Base-by-base conservation (phyloP, 2,888 invertebrate species). In the Heteromyza rotundicornis region DNA sequence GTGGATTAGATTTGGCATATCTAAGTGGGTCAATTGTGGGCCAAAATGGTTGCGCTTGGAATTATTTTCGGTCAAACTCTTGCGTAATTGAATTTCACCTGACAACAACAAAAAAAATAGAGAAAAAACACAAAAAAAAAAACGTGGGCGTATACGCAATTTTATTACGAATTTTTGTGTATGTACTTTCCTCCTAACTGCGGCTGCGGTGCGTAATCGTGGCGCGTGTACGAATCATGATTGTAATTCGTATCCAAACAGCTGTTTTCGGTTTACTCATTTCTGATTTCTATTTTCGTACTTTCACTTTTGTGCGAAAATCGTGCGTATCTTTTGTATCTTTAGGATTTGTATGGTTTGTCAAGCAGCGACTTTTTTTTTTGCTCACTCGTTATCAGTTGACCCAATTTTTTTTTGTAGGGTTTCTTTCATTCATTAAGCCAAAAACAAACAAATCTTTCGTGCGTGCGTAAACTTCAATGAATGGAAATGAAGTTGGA, bases 221-320 rank as follows among this genome's bases (percentile, higher is more conserved):
- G 27, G 5, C 7, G 27, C 27, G 10, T 40, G 8, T 32, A 32
- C 32, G 32, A 32, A 12, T 8, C 32, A 8, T 32, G 32, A 12
- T 12, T 32, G 32, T 10, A 40, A 40, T 40, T 27, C 27, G 16
- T n/a, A 40, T n/a, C 3, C 8, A 40, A 47, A 19, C 47, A 47
- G 47, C 47, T 47, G 47, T 19, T 47, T 40, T 7, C 3, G 5
- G 5, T 32, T 32, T 40, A n/a, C n/a, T 40, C 14, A 14, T 40
- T 40, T 40, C 14, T 40, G 14, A 10, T 40, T 7, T 3, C 40
- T 40, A 40, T 40, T 40, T 40, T 40, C 14, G 14, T 14, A n/a
- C 40, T 40, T 40, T 40, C 40, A 40, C 40, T 40, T 40, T 40
- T 40, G 40, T 40, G 40, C 40, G 16, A 40, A 40, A 40, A 10